These are phyloP conservation scores for Prionace glauca DNA, from an alignment of 2,797 vertebrate genomes.

Conservation along the genomic window DNA sequence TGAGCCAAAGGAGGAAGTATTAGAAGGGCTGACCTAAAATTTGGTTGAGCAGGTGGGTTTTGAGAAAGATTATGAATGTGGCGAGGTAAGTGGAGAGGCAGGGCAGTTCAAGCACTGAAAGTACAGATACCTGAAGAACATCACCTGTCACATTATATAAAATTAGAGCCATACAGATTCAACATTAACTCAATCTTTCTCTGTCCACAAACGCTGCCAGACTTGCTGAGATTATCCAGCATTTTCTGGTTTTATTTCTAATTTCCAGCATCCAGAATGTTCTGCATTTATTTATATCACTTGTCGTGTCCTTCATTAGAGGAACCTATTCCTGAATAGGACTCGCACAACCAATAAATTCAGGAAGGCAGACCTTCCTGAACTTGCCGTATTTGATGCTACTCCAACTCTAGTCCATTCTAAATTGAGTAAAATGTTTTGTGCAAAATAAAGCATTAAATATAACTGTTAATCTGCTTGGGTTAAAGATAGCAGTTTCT, in stretches of 20 bases:
- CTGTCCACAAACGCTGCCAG: no score
- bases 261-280: no score
- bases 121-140: neutral
- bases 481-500: neutral
- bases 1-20: neutral
- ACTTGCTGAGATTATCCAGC: no score
- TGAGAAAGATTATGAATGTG: neutral
- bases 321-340: neutral
- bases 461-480: neutral
- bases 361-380: neutral
- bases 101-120: neutral
- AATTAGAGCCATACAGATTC: no score
- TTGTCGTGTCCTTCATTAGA: neutral
- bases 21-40: neutral
- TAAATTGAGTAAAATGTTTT: neutral
- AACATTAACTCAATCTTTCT: no score
- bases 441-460: neutral
- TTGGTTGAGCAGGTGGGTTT: neutral
- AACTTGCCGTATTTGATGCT: neutral
- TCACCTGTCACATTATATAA: neutral
- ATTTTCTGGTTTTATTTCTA: no score
- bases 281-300: no score
- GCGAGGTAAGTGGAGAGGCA: neutral
- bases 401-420: neutral
- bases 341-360: neutral